These are phyloP conservation scores for Grantiella picta DNA, from an alignment of 2,113 vertebrate species.

Conservation along the genomic window DNA sequence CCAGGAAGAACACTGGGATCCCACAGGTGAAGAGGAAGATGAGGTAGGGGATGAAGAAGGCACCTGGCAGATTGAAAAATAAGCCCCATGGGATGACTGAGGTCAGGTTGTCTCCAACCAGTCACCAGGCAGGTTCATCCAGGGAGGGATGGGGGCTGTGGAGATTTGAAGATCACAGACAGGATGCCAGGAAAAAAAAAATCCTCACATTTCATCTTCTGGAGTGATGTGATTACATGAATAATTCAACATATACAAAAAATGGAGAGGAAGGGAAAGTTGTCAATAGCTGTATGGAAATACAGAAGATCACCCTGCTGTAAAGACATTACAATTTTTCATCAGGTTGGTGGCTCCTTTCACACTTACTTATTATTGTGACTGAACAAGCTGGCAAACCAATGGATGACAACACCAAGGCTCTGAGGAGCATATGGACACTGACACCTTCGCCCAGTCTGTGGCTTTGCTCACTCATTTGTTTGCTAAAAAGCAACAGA, in stretches of 20 bases:
- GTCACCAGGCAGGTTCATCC: neutral
- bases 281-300: neutral
- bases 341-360: neutral
- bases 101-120: neutral
- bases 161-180: fast-evolving
- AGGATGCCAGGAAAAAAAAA: neutral
- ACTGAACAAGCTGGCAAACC: neutral
- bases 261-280: neutral
- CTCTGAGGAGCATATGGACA: neutral
- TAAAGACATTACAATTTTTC: neutral
- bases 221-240: neutral
- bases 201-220: neutral
- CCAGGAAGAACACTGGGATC: constrained; percentile 89
- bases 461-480: neutral
- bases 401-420: neutral
- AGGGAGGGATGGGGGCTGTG: fast-evolving
- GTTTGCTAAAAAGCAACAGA: neutral
- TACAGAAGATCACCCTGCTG: neutral
- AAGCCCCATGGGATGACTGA: neutral
- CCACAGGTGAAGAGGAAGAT: constrained; percentile 94
- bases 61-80: constrained; percentile 72
- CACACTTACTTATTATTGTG: neutral
- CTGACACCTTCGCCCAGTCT: neutral
- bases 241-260: neutral
- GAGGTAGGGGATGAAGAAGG: constrained; percentile 95